phyloP scores from a whole-genome alignment of 2,888 invertebrate genomes.

The Lithodes maja region DNA sequence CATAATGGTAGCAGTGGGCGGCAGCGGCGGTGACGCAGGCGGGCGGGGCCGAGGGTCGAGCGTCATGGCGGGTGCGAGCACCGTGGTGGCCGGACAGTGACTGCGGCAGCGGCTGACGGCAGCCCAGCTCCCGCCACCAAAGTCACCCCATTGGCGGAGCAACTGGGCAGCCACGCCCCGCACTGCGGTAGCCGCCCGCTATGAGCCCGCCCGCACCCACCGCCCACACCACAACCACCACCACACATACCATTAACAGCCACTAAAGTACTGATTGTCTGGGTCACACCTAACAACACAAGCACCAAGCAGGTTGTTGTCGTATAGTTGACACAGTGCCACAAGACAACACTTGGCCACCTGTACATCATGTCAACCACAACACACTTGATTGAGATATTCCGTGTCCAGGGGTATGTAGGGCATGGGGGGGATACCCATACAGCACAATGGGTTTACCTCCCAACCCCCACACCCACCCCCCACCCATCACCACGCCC shows the following conservation, averaged over 20 bases:
- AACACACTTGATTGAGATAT: too few species aligned
- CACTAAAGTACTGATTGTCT: too few species aligned
- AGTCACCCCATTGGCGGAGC: slow-evolving; percentile 59
- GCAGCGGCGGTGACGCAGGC: slow-evolving; percentile 63
- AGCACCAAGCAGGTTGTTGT: too few species aligned
- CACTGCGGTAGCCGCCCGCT: slow-evolving; percentile 52
- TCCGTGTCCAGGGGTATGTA: too few species aligned
- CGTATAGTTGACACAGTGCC: too few species aligned
- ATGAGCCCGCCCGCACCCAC: slow-evolving; percentile 44
- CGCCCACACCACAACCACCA: slow-evolving; percentile 40
- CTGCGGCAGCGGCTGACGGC: slow-evolving; percentile 59
- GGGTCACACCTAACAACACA: too few species aligned
- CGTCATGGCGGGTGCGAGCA: slow-evolving; percentile 60
- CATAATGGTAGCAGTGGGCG: slow-evolving; percentile 58
- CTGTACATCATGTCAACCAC: too few species aligned
- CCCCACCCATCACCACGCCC: too few species aligned
- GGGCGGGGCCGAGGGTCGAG: slow-evolving; percentile 59
- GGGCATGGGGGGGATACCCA: too few species aligned
- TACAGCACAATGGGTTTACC: not conserved
- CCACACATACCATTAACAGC: not conserved
- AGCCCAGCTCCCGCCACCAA: slow-evolving; percentile 56
- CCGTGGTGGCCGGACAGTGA: slow-evolving; percentile 63
- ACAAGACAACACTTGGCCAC: too few species aligned
- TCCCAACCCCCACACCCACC: not conserved
- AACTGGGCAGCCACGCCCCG: slow-evolving; percentile 57